Conservation (phyloP, 2,888 invertebrate species). For the Athripsodes cinereus region DNA sequence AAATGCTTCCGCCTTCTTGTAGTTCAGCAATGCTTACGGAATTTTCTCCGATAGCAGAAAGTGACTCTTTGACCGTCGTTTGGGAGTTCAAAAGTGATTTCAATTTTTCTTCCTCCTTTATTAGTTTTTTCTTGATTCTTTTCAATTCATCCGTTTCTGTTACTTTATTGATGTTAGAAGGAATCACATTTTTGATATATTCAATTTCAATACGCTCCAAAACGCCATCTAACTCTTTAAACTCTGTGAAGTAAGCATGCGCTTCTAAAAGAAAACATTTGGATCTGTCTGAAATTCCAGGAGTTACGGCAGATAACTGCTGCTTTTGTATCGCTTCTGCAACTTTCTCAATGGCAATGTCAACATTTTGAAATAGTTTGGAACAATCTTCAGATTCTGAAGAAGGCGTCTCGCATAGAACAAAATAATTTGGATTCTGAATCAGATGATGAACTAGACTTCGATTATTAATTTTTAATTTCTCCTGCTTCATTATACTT, state of each 20-base stretch:
- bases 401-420: background rate
- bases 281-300: slow-evolving; percentile 1
- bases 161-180: background rate
- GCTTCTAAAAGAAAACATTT: slow-evolving; percentile 6
- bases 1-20: background rate
- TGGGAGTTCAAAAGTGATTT: background rate
- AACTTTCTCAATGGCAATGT: background rate
- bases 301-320: background rate
- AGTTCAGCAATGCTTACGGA: background rate
- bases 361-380: background rate
- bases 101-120: background rate
- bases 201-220: background rate
- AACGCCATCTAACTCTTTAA: background rate
- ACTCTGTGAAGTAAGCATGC: slow-evolving; percentile 1
- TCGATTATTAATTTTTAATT: background rate
- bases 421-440: background rate
- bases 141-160: background rate
- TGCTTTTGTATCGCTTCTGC: background rate
- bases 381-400: background rate
- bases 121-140: background rate
- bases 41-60: background rate
- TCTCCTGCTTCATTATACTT: background rate
- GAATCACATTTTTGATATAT: background rate
- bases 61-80: background rate
- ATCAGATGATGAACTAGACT: background rate